phyloP scores from a whole-genome alignment of 2,888 invertebrate species.

The Salpingus planirostris region DNA sequence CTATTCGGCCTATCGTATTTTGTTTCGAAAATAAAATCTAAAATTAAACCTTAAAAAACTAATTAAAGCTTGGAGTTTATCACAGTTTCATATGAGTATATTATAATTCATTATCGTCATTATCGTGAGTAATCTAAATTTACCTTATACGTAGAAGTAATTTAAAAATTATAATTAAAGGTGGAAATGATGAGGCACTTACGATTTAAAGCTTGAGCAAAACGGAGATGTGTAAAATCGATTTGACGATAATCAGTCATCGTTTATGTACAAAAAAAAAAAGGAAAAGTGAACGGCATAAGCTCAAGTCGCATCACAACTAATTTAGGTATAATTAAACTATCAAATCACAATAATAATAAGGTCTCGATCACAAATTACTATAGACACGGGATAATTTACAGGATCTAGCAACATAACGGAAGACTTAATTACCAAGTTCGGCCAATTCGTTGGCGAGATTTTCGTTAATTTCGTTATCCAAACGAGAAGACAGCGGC shows the following conservation, averaged over 20 bases:
- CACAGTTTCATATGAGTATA: constrained; percentile 19
- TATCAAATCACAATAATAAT: too few species aligned
- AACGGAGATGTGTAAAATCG: constrained; percentile 31
- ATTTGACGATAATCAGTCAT: too few species aligned
- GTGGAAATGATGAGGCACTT: too few species aligned
- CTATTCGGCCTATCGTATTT: constrained; percentile 37
- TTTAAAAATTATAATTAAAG: constrained; percentile 9
- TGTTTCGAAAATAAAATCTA: constrained; percentile 13
- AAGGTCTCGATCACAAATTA: too few species aligned
- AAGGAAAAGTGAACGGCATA: too few species aligned
- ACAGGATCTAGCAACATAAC: too few species aligned
- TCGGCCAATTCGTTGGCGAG: constrained; percentile 51
- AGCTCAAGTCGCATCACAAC: too few species aligned
- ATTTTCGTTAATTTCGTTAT: constrained; percentile 48
- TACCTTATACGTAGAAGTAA: constrained; percentile 1
- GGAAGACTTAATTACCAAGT: constrained; percentile 42
- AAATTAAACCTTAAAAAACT: too few species aligned
- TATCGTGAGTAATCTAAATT: neutral
- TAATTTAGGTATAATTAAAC: too few species aligned
- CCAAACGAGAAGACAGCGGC: constrained; percentile 43
- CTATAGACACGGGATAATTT: too few species aligned
- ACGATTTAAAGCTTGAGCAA: constrained; percentile 43
- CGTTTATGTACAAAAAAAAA: neutral
- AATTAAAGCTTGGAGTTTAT: too few species aligned
- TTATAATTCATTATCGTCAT: constrained; percentile 13